Percentiles rank a stretch among this genome's conserved stretches.
Conservation (phyloP, 2,113 vertebrate species). For the Pimephales promelas region DNA sequence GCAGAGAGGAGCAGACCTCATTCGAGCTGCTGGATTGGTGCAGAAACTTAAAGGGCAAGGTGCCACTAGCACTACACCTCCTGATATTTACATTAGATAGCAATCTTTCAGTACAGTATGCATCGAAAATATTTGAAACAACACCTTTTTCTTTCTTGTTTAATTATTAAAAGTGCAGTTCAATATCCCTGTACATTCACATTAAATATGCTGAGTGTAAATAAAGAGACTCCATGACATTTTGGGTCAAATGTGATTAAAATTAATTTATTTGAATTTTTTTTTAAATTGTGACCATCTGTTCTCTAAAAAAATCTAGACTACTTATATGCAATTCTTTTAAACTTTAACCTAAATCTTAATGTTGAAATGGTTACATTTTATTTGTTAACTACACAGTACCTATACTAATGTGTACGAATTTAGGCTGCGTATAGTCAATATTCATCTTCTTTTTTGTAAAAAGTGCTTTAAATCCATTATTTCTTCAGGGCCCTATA, state of each 20-base stretch:
- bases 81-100: not conserved
- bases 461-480: not conserved
- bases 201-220: not conserved
- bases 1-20: conserved; percentile 69
- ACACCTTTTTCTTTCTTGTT: not conserved
- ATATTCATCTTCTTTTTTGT: not conserved
- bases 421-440: not conserved
- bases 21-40: conserved; percentile 69
- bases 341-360: not conserved
- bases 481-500: no score
- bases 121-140: not conserved
- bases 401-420: not conserved
- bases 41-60: conserved; percentile 67
- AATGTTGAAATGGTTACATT: not conserved
- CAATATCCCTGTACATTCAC: not conserved
- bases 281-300: not conserved
- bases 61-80: not conserved
- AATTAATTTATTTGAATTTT: not conserved
- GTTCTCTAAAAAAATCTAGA: not conserved
- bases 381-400: not conserved
- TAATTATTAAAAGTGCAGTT: not conserved
- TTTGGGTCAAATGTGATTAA: not conserved
- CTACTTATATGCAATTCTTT: not conserved
- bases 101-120: not conserved
- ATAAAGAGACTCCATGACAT: not conserved